A percentile compares a stretch with the other conserved stretches of the same genome.
Evolutionary conservation across 2,888 invertebrate genomes (phyloP).

Genomic region (Spisula subtruncata): DNA sequence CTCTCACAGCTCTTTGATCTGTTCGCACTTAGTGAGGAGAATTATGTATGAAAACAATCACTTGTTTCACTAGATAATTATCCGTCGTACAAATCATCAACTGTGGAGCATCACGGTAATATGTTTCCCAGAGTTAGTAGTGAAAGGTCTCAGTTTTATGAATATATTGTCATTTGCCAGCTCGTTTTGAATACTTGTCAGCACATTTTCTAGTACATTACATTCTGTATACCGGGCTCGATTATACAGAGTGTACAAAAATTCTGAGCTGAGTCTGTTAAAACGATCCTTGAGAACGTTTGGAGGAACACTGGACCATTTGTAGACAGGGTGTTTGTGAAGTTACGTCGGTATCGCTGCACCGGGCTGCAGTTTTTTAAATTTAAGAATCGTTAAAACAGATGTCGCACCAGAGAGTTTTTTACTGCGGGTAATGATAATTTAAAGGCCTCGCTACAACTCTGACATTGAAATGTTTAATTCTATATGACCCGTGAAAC

Average conservation of each 20-base stretch:
- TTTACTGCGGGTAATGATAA: conserved; percentile 23
- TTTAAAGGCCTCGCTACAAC: conserved; percentile 20
- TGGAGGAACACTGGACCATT: background rate
- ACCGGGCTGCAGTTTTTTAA: background rate
- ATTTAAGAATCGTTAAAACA: background rate
- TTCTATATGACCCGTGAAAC: conserved; percentile 40
- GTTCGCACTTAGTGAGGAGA: conserved; percentile 39
- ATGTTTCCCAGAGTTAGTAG: conserved; percentile 27
- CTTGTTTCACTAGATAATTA: conserved; percentile 61
- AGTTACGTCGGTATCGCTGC: background rate
- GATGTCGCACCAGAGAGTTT: background rate
- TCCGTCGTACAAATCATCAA: conserved; percentile 44
- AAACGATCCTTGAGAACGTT: background rate
- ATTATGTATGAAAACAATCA: conserved; percentile 61
- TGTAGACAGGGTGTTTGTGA: background rate
- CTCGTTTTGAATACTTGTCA: conserved; percentile 49
- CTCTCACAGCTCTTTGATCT: conserved; percentile 54
- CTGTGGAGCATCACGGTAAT: conserved; percentile 23
- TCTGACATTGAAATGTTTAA: conserved; percentile 51
- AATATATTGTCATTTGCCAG: conserved; percentile 54
- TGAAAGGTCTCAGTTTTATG: conserved; percentile 28
- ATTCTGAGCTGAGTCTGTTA: background rate
- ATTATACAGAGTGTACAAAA: conserved; percentile 24
- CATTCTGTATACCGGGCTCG: conserved; percentile 29
- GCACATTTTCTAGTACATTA: conserved; percentile 53